Base-by-base conservation (phyloP, 2,797 vertebrate species). In the Buceros bicornis region DNA sequence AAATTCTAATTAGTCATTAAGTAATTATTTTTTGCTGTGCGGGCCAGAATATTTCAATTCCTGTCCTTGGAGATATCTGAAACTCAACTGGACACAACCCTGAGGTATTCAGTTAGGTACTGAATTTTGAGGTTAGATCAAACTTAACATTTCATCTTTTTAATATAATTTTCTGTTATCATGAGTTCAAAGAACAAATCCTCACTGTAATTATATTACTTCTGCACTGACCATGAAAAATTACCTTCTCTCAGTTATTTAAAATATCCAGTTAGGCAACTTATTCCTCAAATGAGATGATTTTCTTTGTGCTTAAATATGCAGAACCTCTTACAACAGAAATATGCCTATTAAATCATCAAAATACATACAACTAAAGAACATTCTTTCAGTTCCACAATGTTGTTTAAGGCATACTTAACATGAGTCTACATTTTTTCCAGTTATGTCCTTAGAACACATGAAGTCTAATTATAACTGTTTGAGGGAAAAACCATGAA, bases 21-120 rank as follows among this genome's bases (percentile, higher is more conserved):
- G 3, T 10, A 19, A 33, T 33, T 2, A 0, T 5, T 19, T 15
- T 35, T 70, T 43, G 22, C 11, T 16, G 17, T 43, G 10, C 65
- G 10, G 5, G 12, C 12, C 8, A 13, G 64, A 42, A 42, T 57
- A 43, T 42, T 50, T 42, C 31, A 64, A 64, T 64, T 43, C 5
- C 16, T 9, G 14, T 51, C 11, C n/a, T 35, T 37, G 26, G 26
- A 73, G 22, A 24, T 58, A 37, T 37, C 72, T 45, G n/a, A 66
- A 56, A 56, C 35, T 56, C 18, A 26, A 6, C 17, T 54, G 31
- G 40, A 40, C 35, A 57, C 16, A 67, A 8, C 20, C 40, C 16
- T 61, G 33, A 60, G 29, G 54, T 47, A 60, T 47, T 47, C 31
- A 72, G 50, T 43, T 61, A 58, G 7, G 4, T 54, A 47, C 33